Evolutionary conservation across 2,888 invertebrate genomes (phyloP).

Genomic region (Sphinx pinastri): DNA sequence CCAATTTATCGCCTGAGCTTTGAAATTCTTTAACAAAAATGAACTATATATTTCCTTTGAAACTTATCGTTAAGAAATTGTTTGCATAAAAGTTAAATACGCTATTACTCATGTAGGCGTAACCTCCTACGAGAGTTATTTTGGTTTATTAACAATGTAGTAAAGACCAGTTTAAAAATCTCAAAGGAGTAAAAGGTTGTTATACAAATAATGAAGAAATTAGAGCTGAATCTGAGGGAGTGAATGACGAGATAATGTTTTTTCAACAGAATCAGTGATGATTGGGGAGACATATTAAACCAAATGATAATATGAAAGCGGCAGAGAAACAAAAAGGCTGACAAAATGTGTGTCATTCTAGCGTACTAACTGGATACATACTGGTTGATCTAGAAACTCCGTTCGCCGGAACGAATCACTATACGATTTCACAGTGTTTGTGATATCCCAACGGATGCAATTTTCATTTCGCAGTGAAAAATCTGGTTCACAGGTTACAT

Average conservation of each 20-base stretch:
- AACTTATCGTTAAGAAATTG: neutral
- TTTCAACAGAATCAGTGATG: too few relatives aligned
- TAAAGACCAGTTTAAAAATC: neutral
- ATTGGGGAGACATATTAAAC: too few relatives aligned
- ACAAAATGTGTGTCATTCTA: neutral
- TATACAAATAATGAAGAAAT: too few relatives aligned
- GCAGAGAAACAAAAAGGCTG: too few relatives aligned
- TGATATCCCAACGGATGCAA: neutral
- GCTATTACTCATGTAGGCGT: neutral
- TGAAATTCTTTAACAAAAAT: slow-evolving; percentile 1
- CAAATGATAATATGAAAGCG: too few relatives aligned
- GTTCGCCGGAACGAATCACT: neutral
- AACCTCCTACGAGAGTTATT: neutral
- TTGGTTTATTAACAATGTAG: neutral
- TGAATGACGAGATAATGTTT: too few relatives aligned
- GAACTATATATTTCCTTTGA: neutral
- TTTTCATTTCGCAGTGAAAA: neutral
- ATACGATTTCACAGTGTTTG: neutral
- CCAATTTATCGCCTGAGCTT: neutral
- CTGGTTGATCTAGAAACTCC: neutral
- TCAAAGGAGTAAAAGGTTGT: neutral
- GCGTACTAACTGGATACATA: neutral
- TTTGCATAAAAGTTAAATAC: slow-evolving; percentile 10
- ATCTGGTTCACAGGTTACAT: neutral
- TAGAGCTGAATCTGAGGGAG: too few relatives aligned